A percentile compares a stretch with the other conserved stretches of the same genome.
Evolutionary conservation across 2,797 vertebrate genomes (phyloP).

Genomic region (Ptychobarbus kaznakovi): DNA sequence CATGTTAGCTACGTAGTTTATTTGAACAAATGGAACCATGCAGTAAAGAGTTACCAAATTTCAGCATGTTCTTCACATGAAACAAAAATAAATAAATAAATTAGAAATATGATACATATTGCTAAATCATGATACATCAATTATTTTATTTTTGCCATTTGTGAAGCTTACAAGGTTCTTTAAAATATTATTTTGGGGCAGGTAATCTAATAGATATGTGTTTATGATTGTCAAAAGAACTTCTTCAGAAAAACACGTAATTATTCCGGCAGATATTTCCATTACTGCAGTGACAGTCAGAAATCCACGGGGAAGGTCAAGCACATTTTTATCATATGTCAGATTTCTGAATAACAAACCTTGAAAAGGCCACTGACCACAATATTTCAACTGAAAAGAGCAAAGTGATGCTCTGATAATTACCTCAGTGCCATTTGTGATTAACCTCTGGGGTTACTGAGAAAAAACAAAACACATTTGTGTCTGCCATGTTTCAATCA

Average conservation of each 20-base stretch:
- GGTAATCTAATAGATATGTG: neutral
- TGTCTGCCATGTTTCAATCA: slow-evolving; percentile 11
- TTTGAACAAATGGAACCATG: neutral
- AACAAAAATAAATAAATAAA: neutral
- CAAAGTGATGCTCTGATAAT: slow-evolving; percentile 20
- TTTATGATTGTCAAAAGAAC: neutral
- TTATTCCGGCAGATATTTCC: neutral
- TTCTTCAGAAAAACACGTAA: neutral
- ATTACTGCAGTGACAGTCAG: neutral
- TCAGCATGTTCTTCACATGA: neutral
- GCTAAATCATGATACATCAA: neutral
- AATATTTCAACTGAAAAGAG: slow-evolving; percentile 31
- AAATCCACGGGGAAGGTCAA: slow-evolving; percentile 35
- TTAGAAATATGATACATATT: neutral
- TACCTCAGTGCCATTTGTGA: slow-evolving; percentile 22
- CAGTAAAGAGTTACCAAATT: neutral
- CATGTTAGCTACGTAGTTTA: neutral
- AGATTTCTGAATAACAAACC: neutral
- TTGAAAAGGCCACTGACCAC: slow-evolving; percentile 44
- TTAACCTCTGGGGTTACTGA: neutral
- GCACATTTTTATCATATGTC: slow-evolving; percentile 28
- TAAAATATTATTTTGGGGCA: no score
- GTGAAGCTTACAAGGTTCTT: neutral
- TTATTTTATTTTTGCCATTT: neutral
- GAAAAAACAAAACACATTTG: neutral